Base-by-base conservation (phyloP, 1,140 invertebrate genomes). In the Brachionus rotundiformis region DNA sequence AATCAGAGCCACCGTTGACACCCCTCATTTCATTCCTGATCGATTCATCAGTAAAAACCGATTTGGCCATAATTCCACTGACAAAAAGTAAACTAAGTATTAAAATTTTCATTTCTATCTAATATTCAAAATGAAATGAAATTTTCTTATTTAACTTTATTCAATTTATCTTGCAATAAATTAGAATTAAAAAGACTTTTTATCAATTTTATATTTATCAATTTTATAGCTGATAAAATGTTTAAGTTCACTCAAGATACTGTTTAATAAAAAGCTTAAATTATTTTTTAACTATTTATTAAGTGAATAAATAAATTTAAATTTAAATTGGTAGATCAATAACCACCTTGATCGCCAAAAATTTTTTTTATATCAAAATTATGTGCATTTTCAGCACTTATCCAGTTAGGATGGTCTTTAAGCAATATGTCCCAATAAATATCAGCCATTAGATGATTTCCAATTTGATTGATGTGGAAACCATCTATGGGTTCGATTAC, bases 401-500 rank as follows among this genome's bases (percentile, higher is more conserved):
- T 39, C 44, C 86, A 84, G 36, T 86, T 83, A 36, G 86, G 84
- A 27, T 83, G 81, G 10, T 84, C 47, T 16, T 83, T 82, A 63
- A 85, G 82, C 27, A 89, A 68, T 29, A 85, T 84, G 19, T 86
- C 82, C 89, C 89, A 90, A 13, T 88, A 68, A 8, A 84, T 83
- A 71, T 85, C 65, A 0, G 88, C 86, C 25, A 87, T 84, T 2
- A 89, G 81, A 2, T 85, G 83, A 76, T 87, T 31, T 29, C 76
- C 77, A 47, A 49, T 68, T 63, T 83, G 80, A 82, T 88, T 89
- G 25, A 88, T 86, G 86, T 90, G 89, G 77, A 90, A 87, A 83
- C 90, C 89, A 85, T 90, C 90, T 1, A 90, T 86, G 16, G 89
- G 86, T 84, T 90, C 90, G 71, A 90, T 84, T 1, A 90, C 83